Evolutionary conservation across 1,140 invertebrate genomes (phyloP), one percentile per base, ranked within the genome.

Genomic region (Brachionus rotundiformis): DNA sequence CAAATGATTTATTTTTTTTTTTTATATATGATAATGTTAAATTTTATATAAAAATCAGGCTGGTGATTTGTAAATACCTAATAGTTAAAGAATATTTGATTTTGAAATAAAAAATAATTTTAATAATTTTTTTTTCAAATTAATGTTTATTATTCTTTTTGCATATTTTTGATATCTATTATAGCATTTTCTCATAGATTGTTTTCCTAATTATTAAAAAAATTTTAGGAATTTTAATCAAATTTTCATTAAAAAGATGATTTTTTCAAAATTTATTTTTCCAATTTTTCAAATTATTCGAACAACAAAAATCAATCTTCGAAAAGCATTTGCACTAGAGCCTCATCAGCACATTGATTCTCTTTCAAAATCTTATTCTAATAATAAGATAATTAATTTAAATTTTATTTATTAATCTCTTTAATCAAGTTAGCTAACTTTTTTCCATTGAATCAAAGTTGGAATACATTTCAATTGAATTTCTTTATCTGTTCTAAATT

Each of bases 331-430:
- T 79, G 29, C 19, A 79, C n/a, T 19, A 79, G 19, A 23, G 29
- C n/a, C 31, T 79, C 76, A 79, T 79, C 76, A 59, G 76, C 49
- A 41, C 76, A 79, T n/a, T 79, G 76, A 16, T 79, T 47, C 36
- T 79, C 76, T 39, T 23, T 41, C 16, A 79, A 41, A 10, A 59
- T 27, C 33, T 79, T 79, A 39, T 79, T 79, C 76, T 79, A 63
- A 54, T n/a, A n/a, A n/a, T n/a, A n/a, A n/a, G n/a, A n/a, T n/a
- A n/a, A n/a, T n/a, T n/a, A n/a, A n/a, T n/a, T n/a, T n/a, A n/a
- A n/a, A n/a, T n/a, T n/a, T n/a, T n/a, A n/a, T n/a, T n/a, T n/a
- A n/a, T n/a, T n/a, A n/a, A n/a, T n/a, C n/a, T n/a, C n/a, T n/a
- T n/a, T n/a, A n/a, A n/a, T n/a, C n/a, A 31, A 59, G 23, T n/a